phyloP scores from a whole-genome alignment of 2,888 invertebrate species.

The Leptarthrus brevirostris region DNA sequence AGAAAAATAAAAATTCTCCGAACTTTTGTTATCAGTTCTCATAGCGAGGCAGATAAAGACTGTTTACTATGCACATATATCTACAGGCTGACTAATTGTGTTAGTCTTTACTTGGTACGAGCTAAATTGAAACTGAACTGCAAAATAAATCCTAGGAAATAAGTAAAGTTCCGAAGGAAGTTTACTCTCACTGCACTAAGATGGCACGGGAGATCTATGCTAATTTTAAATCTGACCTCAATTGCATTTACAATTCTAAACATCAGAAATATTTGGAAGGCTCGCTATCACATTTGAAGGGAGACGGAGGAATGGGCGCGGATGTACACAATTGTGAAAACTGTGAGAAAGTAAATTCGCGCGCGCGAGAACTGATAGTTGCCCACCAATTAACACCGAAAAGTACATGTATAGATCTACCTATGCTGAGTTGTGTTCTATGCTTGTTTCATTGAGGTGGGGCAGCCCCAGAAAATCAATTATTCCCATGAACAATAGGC shows the following conservation, averaged over 20 bases:
- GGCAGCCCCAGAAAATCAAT: slow-evolving; percentile 42
- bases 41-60: not conserved
- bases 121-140: slow-evolving; percentile 29
- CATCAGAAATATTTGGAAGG: slow-evolving; percentile 16
- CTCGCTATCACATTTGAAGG: not conserved
- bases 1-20: not conserved
- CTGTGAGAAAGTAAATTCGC: not conserved
- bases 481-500: slow-evolving; percentile 26
- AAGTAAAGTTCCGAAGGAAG: slow-evolving; percentile 1
- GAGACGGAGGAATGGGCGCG: not conserved
- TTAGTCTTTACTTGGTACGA: not conserved
- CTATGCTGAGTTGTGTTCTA: too few relatives aligned
- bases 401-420: not conserved
- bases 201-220: slow-evolving; percentile 39
- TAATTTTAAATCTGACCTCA: slow-evolving; percentile 44
- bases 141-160: slow-evolving; percentile 14
- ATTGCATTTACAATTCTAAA: slow-evolving; percentile 19
- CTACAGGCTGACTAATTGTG: not conserved
- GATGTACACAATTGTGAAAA: too few relatives aligned
- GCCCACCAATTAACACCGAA: too few relatives aligned
- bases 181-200: slow-evolving; percentile 12
- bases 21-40: not conserved
- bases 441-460: slow-evolving; percentile 25
- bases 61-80: not conserved
- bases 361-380: not conserved